Evolutionary conservation across 2,113 vertebrate genomes (phyloP).

Genomic region (Tamias sibiricus): DNA sequence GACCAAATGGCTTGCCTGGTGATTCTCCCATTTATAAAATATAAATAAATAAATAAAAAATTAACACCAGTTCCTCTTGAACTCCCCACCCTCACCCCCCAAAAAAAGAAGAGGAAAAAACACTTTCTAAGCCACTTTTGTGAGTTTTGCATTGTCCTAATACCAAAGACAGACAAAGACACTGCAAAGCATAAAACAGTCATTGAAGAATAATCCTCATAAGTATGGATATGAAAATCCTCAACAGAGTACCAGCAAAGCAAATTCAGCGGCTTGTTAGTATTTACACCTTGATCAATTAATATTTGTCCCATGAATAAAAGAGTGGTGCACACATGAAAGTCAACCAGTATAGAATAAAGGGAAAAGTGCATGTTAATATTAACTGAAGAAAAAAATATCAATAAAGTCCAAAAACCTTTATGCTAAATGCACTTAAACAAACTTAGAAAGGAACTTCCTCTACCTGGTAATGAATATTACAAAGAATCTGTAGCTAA

Average conservation of each 20-base stretch:
- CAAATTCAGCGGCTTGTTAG: neutral
- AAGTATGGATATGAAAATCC: neutral
- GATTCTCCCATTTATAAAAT: neutral
- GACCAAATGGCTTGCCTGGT: neutral
- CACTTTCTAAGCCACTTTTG: neutral
- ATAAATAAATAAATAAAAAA: neutral
- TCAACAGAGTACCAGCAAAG: neutral
- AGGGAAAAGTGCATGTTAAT: neutral
- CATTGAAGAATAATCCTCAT: neutral
- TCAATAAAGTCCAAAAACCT: neutral
- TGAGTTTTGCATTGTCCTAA: neutral
- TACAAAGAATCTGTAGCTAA: neutral
- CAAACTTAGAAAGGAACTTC: neutral
- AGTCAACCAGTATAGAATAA: neutral
- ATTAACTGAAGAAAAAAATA: neutral
- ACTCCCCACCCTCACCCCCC: no score
- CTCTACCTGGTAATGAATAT: neutral
- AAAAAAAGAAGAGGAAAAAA: neutral
- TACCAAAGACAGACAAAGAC: neutral
- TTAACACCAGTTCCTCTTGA: neutral
- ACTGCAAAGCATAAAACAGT: neutral
- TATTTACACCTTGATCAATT: neutral
- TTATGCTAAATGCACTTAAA: neutral
- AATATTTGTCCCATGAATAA: neutral
- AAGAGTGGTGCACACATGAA: neutral